Base-by-base conservation (phyloP, 2,888 invertebrate genomes). In the Scelioninae gen. 2 region DNA sequence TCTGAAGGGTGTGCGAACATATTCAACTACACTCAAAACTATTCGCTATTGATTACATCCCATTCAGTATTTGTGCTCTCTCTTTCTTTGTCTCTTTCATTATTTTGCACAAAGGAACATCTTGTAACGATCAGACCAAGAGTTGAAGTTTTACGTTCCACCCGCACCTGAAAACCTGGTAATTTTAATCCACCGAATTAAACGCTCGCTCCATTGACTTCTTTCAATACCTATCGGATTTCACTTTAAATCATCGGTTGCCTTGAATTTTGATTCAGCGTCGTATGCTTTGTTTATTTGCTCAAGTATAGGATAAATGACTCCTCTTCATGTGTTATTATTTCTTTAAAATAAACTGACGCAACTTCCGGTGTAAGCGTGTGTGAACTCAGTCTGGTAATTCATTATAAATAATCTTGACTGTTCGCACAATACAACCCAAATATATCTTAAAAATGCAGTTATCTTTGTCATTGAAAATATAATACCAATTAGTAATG, bases 11-110 rank as follows among this genome's bases (percentile, higher is more conserved):
- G 67, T 67, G 68, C 63, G 55, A 70, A 75, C 65, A 52, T 67
- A 75, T 70, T 39, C 63, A 64, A 25, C 53, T 19, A 63, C 55
- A 31, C 50, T 58, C 60, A 45, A 75, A 75, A 75, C 73, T 64
- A 64, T 60, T 48, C 55, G 31, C 67, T 75, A 78, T 78, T 71
- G 78, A 78, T 77, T 76, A 75, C 15, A 50, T 52, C 52, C 48
- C 52, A 71, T 67, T 65, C 65, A 60, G 41, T 25, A 46, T 60
- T 48, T 35, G 25, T 18, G 9, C 10, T 25, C 6, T 46, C 46
- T 57, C 43, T 31, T 35, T 46, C 13, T 46, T 35, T 57, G 31
- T 31, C 31, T 46, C 13, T 18, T 1, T 28, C 55, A 16, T 57
- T 55, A 53, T 53, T 35, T 22, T 28, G 9, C 15, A 41, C 55